Conservation (phyloP, 1,140 invertebrate genomes). For the Hypsibius dujardini region DNA sequence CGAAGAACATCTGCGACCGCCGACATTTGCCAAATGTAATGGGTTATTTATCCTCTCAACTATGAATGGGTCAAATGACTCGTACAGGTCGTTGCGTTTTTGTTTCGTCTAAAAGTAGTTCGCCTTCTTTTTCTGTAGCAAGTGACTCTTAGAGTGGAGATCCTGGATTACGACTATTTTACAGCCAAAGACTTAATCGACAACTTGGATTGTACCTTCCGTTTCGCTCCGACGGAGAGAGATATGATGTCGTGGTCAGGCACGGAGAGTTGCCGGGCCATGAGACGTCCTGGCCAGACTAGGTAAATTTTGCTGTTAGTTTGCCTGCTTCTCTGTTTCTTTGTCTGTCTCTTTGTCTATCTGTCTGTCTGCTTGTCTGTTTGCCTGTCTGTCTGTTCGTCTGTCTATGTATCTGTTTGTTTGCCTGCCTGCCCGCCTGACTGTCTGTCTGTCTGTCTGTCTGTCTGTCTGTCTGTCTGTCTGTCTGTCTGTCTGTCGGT, state of each 20-base stretch:
- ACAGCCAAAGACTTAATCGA: neutral
- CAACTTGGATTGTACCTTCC: neutral
- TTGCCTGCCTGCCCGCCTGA: too few relatives aligned
- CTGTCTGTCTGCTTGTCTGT: too few relatives aligned
- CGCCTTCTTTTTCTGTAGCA: neutral
- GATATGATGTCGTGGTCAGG: neutral
- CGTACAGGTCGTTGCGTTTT: neutral
- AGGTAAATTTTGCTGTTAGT: too few relatives aligned
- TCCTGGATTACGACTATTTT: neutral
- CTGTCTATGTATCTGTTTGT: too few relatives aligned
- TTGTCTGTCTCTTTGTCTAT: too few relatives aligned
- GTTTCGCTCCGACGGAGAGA: neutral
- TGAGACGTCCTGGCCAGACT: too few relatives aligned
- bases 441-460: too few relatives aligned
- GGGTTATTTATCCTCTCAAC: neutral
- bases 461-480: too few relatives aligned
- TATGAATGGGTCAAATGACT: neutral
- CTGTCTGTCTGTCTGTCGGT: too few relatives aligned
- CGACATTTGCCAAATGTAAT: neutral
- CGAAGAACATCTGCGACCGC: constrained; percentile 5
- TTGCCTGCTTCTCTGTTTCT: too few relatives aligned
- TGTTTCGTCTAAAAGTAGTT: neutral
- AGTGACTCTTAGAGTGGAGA: neutral
- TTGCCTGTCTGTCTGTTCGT: too few relatives aligned
- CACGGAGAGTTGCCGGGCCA: neutral